A percentile compares a stretch with the other conserved stretches of the same genome.
Evolutionary conservation across 2,797 vertebrate genomes (phyloP).

Genomic region (Channa striata): DNA sequence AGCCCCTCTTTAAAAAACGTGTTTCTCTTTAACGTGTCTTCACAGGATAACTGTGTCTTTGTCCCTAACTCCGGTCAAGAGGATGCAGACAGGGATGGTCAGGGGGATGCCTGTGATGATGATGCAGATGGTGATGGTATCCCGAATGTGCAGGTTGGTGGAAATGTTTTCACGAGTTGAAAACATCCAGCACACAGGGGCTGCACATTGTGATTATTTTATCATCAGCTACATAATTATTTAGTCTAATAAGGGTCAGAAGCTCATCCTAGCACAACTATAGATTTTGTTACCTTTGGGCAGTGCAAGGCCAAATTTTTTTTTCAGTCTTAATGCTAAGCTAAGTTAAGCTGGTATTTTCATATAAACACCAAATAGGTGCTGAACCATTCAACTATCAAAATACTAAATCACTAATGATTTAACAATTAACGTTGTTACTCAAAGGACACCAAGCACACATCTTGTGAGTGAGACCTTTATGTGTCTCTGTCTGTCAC

Average conservation of each 20-base stretch:
- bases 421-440: too few relatives aligned
- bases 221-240: neutral
- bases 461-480: constrained; percentile 6
- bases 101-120: constrained; percentile 93
- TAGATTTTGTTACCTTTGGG: too few relatives aligned
- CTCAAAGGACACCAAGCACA: too few relatives aligned
- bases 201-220: neutral
- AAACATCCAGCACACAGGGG: neutral
- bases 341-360: too few relatives aligned
- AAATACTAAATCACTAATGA: neutral
- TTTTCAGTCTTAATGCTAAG: too few relatives aligned
- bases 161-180: neutral
- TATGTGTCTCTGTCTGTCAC: constrained; percentile 28
- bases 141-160: constrained; percentile 91
- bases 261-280: too few relatives aligned
- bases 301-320: too few relatives aligned
- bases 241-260: neutral
- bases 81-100: constrained; percentile 91
- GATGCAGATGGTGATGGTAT: constrained; percentile 98
- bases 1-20: neutral
- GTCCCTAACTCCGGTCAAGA: constrained; percentile 99
- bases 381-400: too few relatives aligned
- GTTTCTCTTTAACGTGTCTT: constrained; percentile 8
- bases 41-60: constrained; percentile 93
- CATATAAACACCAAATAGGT: too few relatives aligned